A percentile compares a stretch with the other conserved stretches of the same genome.
These are phyloP conservation scores for Drosophila athabasca DNA, from an alignment of 1,140 invertebrate species.

Conservation along the genomic window DNA sequence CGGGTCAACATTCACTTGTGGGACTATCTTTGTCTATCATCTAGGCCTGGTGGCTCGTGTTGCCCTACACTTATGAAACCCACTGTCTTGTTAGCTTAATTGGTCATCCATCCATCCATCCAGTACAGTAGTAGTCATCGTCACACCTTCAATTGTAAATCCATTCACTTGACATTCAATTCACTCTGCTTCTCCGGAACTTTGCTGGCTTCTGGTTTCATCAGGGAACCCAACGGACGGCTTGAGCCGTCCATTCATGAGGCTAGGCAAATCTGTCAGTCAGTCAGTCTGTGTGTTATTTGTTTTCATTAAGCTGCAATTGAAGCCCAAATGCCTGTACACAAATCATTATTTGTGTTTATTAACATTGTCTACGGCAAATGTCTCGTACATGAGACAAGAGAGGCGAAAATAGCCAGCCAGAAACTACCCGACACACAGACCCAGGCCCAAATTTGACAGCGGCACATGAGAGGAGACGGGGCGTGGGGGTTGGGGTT, in stretches of 20 bases:
- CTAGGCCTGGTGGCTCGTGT: no score
- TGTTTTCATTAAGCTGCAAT: conserved; percentile 76
- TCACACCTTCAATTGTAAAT: conserved; percentile 26
- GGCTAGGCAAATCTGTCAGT: conserved; percentile 22
- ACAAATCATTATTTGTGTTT: conserved; percentile 68
- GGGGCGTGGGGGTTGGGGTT: no score
- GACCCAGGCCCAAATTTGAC: conserved; percentile 31
- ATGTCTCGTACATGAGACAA: conserved; percentile 61
- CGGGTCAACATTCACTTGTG: no score
- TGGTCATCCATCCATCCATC: conserved; percentile 11
- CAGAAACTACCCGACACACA: conserved; percentile 4
- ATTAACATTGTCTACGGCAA: conserved; percentile 54
- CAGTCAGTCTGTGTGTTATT: conserved; percentile 51
- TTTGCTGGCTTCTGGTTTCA: conserved; percentile 30
- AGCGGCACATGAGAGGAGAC: background rate
- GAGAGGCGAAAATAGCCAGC: conserved; percentile 52
- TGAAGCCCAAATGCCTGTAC: conserved; percentile 66
- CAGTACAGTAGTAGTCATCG: conserved; percentile 8
- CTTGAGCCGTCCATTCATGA: conserved; percentile 29
- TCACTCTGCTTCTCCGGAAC: conserved; percentile 22
- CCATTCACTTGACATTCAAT: conserved; percentile 20
- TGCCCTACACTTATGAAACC: background rate
- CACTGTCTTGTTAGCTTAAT: conserved; percentile 5
- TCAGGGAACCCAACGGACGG: background rate
- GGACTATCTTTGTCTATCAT: no score